Evolutionary conservation across 2,888 invertebrate species (phyloP), one percentile per base, ranked within the genome.

Genomic region (Hedychridium roseum): DNA sequence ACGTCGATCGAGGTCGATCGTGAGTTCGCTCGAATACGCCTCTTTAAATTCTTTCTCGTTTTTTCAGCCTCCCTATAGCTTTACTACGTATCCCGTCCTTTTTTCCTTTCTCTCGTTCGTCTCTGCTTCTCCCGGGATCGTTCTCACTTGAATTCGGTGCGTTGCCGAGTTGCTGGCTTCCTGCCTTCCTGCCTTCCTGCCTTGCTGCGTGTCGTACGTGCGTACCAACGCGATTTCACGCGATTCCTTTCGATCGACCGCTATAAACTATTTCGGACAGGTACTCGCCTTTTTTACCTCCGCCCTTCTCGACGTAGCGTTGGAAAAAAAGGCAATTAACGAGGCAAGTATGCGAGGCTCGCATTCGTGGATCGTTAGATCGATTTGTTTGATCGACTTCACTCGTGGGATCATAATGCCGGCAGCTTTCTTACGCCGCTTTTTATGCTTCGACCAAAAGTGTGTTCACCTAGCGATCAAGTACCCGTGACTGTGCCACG

Each of bases 191-290:
- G 31, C 12, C 31, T 15, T 21, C 32, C 11, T 42, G 61, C 56
- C 50, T 62, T 57, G 59, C 61, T 59, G 51, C 63, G 57, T 62
- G 54, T 60, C 63, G 57, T 62, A 62, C 62, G 62, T 63, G 62
- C 62, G 63, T 62, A 60, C 57, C 54, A 62, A 62, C 63, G 62
- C 62, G 62, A 62, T 62, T 62, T 62, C 62, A 62, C 63, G 62
- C 62, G 63, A 62, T 62, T 63, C 53, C 60, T 43, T 57, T 62
- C 54, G 60, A 63, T 62, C 63, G 52, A 32, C 21, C 54, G 59
- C 43, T 52, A 45, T 50, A 58, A 60, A 60, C 60, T 60, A 52
- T 58, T 58, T 42, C 56, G 39, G 40, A 28, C 39, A 26, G 46
- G 47, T 48, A 48, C 45, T 35, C 41, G 27, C 46, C 28, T 32